Evolutionary conservation across 2,797 vertebrate species (phyloP), one percentile per base, ranked within the genome.

Genomic region (Eleutherodactylus coqui): DNA sequence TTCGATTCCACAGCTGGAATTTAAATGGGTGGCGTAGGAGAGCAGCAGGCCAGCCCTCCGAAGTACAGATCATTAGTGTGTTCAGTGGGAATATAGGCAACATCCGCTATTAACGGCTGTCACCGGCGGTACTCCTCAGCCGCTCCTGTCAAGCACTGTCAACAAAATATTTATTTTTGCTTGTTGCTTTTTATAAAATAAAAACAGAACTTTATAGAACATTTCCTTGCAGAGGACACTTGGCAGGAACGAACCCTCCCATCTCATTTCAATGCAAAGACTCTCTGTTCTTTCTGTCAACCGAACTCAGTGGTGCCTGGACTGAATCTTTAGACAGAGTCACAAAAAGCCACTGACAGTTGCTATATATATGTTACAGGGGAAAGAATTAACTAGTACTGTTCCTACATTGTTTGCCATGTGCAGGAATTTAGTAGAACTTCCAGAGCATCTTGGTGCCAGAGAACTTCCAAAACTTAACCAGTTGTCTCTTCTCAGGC

Each of bases 401-500:
- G 24, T 51, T 84, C 53, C 17, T 34, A 9, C 27, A 19, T 11
- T 24, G 24, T 4, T 38, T 38, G 67, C 19, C 14, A 13, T 47
- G 72, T 34, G 62, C 72, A 79, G 43, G 5, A 47, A 55, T 76
- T 32, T 11, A 67, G 47, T n/a, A 43, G 41, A 53, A 75, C 53
- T 75, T 78, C 0, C 55, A 24, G 38, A 72, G 17, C 11, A 60
- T 55, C 16, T 76, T 53, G 24, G 32, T 45, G 27, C 32, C 14
- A 34, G 21, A 78, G 16, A 43, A 0, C 78, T 85, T 83, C 55
- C 27, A 2, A 72, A 58, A 64, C 27, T 19, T 14, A 24, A 72
- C 29, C 24, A 67, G 16, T 49, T 78, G 51, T 75, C 34, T 83
- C 14, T 87, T 69, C 88, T 1, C 92, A 97, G 96, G 96, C 96